Evolutionary conservation across 23 tunicate genomes (phyloP).

Genomic region (Oikopleura albicans): DNA sequence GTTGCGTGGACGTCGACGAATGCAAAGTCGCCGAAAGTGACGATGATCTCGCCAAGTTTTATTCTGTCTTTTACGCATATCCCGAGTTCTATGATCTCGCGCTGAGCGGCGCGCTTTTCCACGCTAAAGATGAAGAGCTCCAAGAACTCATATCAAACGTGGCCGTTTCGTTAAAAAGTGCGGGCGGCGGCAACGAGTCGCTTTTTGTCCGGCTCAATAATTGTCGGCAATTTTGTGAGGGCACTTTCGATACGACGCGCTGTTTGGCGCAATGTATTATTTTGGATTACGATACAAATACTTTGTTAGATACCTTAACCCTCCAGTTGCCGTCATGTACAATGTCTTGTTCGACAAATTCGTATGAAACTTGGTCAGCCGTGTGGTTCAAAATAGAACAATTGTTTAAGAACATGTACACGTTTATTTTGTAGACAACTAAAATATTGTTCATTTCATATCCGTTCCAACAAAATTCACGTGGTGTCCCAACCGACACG

Average conservation of each 20-base stretch:
- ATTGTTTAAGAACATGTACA: background rate
- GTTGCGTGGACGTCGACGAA: background rate
- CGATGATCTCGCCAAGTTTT: background rate
- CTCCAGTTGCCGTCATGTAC: background rate
- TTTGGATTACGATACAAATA: background rate
- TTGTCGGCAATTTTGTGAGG: background rate
- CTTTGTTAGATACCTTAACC: background rate
- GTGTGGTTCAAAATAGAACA: no score
- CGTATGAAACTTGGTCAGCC: background rate
- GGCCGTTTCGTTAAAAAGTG: background rate
- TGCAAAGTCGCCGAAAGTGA: background rate
- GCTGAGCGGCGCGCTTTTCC: background rate
- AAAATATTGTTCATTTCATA: background rate
- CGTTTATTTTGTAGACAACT: background rate
- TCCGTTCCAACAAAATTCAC: no score
- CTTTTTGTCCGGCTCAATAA: background rate
- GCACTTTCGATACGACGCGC: background rate
- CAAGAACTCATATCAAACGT: background rate
- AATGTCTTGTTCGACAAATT: background rate
- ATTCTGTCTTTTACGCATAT: background rate
- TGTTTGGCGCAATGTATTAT: background rate
- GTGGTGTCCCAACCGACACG: no score
- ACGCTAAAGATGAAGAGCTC: background rate
- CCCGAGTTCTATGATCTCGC: constrained; percentile 4
- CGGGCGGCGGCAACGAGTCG: background rate